These are phyloP conservation scores for Gonatopus flavifemur DNA, from an alignment of 1,140 invertebrate genomes.

Conservation along the genomic window DNA sequence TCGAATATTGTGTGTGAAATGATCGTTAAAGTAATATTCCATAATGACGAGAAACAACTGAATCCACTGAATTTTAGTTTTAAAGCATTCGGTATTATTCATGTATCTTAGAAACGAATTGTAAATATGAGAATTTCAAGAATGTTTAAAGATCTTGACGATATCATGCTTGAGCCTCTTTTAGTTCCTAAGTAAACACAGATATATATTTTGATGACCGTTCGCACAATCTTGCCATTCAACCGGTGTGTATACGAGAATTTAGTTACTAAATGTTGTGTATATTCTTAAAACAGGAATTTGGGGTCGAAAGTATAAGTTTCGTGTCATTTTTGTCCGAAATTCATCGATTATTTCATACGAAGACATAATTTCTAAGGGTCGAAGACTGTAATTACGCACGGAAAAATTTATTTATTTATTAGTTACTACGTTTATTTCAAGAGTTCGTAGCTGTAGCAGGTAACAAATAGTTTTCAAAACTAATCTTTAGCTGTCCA, in stretches of 20 bases:
- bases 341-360: not conserved
- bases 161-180: not conserved
- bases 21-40: not conserved
- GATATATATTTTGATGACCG: not conserved
- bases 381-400: not conserved
- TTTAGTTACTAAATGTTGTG: not conserved
- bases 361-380: not conserved
- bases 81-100: constrained; percentile 4
- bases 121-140: not conserved
- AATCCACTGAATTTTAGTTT: constrained; percentile 3
- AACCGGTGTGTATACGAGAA: not conserved
- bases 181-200: not conserved
- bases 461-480: no score
- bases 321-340: not conserved
- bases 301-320: not conserved
- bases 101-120: constrained; percentile 12
- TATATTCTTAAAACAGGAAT: no score
- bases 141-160: no score
- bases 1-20: not conserved
- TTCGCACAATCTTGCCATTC: not conserved
- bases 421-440: no score
- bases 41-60: not conserved
- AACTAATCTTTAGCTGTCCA: no score
- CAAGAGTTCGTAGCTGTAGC: no score
- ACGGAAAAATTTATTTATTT: not conserved